phyloP scores from a whole-genome alignment of 1,140 invertebrate genomes.

The Apis mellifera region Amel_HAv3.1 CM009936.2:17301501-17302000 shows the following conservation, averaged over 20 bases:
- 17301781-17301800: conserved; percentile 63
- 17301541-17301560: not conserved
- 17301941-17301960: conserved; percentile 27
- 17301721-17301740: conserved; percentile 75
- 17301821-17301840: too few species aligned
- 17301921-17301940: conserved; percentile 45
- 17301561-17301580: not conserved
- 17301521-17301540: too few species aligned
- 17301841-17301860: not conserved
- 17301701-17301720: conserved; percentile 71
- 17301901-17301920: conserved; percentile 68
- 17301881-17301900: conserved; percentile 55
- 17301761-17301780: conserved; percentile 74
- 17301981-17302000: conserved; percentile 60
- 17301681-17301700: conserved; percentile 68
- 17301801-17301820: conserved; percentile 15
- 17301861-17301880: conserved; percentile 2
- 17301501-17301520: conserved; percentile 5
- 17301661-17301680: conserved; percentile 48
- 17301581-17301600: conserved; percentile 65
- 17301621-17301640: conserved; percentile 55
- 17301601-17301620: conserved; percentile 34
- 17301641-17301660: conserved; percentile 60
- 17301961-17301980: conserved; percentile 29
- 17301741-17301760: conserved; percentile 77